Percentiles rank a stretch among this genome's conserved stretches.
Evolutionary conservation across 2,797 vertebrate species (phyloP).

Genomic region (Ara ararauna): DNA sequence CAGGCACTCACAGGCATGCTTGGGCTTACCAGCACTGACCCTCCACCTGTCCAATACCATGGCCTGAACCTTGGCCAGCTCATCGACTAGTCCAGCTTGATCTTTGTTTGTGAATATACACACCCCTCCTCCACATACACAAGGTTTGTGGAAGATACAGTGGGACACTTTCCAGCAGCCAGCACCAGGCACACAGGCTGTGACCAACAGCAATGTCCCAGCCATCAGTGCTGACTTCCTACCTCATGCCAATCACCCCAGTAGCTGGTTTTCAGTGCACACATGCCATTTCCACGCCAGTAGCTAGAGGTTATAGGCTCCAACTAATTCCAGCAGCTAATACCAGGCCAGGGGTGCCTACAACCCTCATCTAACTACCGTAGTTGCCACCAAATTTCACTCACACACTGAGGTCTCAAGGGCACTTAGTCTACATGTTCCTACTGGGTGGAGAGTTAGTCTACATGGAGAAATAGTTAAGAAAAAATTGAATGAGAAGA

Average conservation of each 20-base stretch:
- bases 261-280: background rate
- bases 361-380: background rate
- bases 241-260: accelerated
- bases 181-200: accelerated
- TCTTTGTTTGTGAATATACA: background rate
- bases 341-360: background rate
- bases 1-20: background rate
- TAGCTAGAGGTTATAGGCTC: background rate
- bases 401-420: background rate
- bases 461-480: background rate
- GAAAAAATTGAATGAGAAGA: background rate
- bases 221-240: background rate
- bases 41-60: background rate
- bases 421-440: background rate
- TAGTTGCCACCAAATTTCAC: background rate
- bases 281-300: accelerated
- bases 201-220: accelerated
- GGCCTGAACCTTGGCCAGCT: background rate
- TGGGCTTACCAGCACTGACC: background rate
- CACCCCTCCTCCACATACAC: accelerated
- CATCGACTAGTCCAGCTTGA: accelerated
- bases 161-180: background rate
- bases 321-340: background rate
- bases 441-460: background rate
- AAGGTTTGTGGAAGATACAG: background rate